Evolutionary conservation across 2,888 invertebrate species (phyloP).

Genomic region (Andrena camellia): DNA sequence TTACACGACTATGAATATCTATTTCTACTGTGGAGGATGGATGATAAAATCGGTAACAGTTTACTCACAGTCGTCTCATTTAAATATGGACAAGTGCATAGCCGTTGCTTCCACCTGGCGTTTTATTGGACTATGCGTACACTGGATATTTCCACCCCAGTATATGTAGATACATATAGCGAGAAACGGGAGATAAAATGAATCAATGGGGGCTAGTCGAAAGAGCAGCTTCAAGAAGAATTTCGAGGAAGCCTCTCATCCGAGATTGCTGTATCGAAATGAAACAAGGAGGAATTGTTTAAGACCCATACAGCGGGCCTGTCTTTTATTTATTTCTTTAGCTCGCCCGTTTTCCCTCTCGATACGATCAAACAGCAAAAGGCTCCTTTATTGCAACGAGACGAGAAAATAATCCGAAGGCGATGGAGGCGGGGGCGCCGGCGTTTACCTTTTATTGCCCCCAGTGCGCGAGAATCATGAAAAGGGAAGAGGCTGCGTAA

Average conservation of each 20-base stretch:
- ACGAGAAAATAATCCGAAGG: conserved; percentile 70
- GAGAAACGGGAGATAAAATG: neutral
- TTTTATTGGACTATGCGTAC: neutral
- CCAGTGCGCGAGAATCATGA: conserved; percentile 21
- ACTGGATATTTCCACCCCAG: neutral
- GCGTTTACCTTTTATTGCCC: conserved; percentile 43
- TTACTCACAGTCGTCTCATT: neutral
- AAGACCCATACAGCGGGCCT: neutral
- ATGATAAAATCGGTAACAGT: too few relatives aligned
- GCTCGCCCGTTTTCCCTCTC: conserved; percentile 25
- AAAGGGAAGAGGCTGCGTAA: conserved; percentile 27
- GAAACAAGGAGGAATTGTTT: conserved; percentile 27
- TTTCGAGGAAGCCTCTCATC: conserved; percentile 12
- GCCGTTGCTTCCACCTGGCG: neutral
- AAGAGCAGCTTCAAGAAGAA: neutral
- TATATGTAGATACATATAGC: too few relatives aligned
- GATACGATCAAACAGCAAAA: conserved; percentile 35
- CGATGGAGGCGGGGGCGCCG: conserved; percentile 46
- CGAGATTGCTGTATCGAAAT: neutral
- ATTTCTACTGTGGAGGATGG: too few relatives aligned
- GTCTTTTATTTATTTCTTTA: conserved; percentile 10
- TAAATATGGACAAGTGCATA: neutral
- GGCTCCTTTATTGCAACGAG: conserved; percentile 57
- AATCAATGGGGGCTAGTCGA: neutral
- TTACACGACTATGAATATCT: neutral